These are phyloP conservation scores for Heliothis peltigera DNA, from an alignment of 2,888 invertebrate species.

Conservation along the genomic window DNA sequence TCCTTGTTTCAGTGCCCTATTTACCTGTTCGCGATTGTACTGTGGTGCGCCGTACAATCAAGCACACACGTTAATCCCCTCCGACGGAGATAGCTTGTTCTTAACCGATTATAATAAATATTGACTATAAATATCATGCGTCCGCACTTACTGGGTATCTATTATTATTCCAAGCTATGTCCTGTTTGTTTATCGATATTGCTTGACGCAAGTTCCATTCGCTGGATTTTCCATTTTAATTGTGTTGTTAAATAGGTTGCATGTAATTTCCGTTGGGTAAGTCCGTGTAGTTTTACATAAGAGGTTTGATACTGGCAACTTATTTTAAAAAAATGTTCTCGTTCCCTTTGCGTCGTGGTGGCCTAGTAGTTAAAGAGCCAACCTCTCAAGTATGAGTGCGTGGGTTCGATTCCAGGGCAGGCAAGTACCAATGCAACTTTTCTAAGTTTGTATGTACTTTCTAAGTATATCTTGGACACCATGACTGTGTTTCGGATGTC, in stretches of 20 bases:
- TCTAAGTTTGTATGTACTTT: too few species aligned
- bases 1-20: not conserved
- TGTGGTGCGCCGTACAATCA: slow-evolving; percentile 11
- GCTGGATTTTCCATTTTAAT: not conserved
- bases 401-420: too few species aligned
- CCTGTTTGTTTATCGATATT: slow-evolving; percentile 38
- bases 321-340: too few species aligned
- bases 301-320: too few species aligned
- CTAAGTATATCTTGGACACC: too few species aligned
- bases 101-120: slow-evolving; percentile 42
- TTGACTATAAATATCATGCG: slow-evolving; percentile 43
- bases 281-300: too few species aligned
- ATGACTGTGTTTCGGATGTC: too few species aligned
- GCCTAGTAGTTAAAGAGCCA: too few species aligned
- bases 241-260: not conserved
- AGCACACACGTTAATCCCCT: slow-evolving; percentile 30
- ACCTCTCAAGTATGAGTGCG: too few species aligned
- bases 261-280: not conserved
- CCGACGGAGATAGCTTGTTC: slow-evolving; percentile 38
- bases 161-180: slow-evolving; percentile 25
- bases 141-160: slow-evolving; percentile 31
- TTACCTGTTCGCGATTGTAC: not conserved
- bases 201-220: not conserved
- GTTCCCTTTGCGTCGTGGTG: too few species aligned
- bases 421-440: too few species aligned